A percentile compares a stretch with the other conserved stretches of the same genome.
Evolutionary conservation across 2,888 invertebrate genomes (phyloP).

Genomic region (Nymphalis urticae): DNA sequence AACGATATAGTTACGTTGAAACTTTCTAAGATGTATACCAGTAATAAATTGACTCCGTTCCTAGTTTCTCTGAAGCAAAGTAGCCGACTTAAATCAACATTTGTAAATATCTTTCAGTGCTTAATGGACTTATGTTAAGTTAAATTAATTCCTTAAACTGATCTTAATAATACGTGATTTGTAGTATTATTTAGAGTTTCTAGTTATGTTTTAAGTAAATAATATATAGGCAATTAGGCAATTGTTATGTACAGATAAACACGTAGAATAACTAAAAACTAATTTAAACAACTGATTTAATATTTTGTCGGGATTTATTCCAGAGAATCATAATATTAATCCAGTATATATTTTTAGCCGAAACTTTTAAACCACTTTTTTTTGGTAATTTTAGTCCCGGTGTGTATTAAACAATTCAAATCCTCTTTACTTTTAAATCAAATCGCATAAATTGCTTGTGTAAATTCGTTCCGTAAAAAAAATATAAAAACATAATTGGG

Average conservation of each 20-base stretch:
- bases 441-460: constrained; percentile 18
- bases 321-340: too few species aligned
- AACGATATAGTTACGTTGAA: too few species aligned
- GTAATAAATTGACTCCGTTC: background rate
- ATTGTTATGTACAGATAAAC: too few species aligned
- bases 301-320: too few species aligned
- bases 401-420: constrained; percentile 10
- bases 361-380: too few species aligned
- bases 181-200: too few species aligned
- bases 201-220: too few species aligned
- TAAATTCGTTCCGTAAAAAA: constrained; percentile 22
- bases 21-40: too few species aligned
- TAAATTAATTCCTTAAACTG: background rate
- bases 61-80: constrained; percentile 43
- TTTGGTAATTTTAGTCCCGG: background rate
- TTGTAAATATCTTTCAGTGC: background rate
- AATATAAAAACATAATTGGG: constrained; percentile 23
- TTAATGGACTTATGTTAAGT: background rate
- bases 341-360: too few species aligned
- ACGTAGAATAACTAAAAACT: too few species aligned
- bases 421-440: constrained; percentile 17
- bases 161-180: background rate
- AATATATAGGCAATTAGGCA: too few species aligned
- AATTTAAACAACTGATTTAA: too few species aligned
- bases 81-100: constrained; percentile 55